These are phyloP conservation scores for Drosophila mayaguana DNA, from an alignment of 2,888 invertebrate species.

Conservation along the genomic window DNA sequence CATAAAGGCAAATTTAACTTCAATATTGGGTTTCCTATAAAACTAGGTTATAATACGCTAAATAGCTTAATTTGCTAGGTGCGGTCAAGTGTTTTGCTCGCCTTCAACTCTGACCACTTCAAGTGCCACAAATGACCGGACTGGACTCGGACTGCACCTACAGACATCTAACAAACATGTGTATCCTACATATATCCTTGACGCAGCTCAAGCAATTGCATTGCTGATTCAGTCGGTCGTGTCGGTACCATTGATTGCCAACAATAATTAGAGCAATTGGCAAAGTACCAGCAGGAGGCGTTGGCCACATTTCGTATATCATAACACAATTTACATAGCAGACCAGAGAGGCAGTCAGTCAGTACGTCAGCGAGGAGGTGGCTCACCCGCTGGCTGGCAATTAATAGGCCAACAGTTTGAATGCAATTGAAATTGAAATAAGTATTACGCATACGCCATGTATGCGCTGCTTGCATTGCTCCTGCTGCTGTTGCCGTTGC, in stretches of 20 bases:
- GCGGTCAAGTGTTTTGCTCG: background rate
- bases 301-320: slow-evolving; percentile 13
- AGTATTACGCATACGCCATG: slow-evolving; percentile 51
- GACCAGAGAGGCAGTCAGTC: background rate
- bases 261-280: slow-evolving; percentile 49
- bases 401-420: slow-evolving; percentile 56
- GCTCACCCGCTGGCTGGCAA: slow-evolving; percentile 52
- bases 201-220: slow-evolving; percentile 7
- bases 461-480: background rate
- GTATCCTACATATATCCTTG: slow-evolving; percentile 10
- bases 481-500: background rate
- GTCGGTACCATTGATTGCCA: slow-evolving; percentile 39
- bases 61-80: background rate
- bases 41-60: background rate
- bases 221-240: slow-evolving; percentile 20
- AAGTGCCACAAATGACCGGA: background rate
- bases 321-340: no score
- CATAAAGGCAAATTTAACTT: background rate
- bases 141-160: slow-evolving; percentile 3
- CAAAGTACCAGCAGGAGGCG: slow-evolving; percentile 31
- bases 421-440: slow-evolving; percentile 48
- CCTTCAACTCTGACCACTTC: background rate
- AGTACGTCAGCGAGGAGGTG: background rate
- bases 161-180: background rate
- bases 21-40: background rate